Percentiles rank a stretch among this genome's conserved stretches.
phyloP scores from a whole-genome alignment of 2,888 invertebrate genomes.

The Uropetala carovei region DNA sequence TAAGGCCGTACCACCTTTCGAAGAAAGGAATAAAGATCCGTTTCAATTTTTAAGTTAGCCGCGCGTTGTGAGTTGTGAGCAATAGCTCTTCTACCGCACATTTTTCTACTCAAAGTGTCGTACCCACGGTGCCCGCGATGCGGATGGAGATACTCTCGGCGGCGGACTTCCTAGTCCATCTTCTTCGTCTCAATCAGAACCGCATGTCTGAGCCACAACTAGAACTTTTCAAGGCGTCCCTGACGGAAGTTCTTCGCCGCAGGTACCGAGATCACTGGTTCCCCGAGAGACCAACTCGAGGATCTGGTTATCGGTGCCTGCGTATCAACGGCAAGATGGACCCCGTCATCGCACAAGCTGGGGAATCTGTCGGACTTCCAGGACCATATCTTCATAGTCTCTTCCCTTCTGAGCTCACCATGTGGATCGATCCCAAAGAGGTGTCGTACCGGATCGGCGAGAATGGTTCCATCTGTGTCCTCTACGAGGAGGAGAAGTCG shows the following conservation, averaged over 20 bases:
- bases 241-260: slow-evolving; percentile 75
- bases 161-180: slow-evolving; percentile 76
- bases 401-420: slow-evolving; percentile 84
- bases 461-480: slow-evolving; percentile 80
- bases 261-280: slow-evolving; percentile 85
- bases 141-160: slow-evolving; percentile 77
- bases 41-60: slow-evolving; percentile 33
- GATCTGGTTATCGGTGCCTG: slow-evolving; percentile 84
- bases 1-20: background rate
- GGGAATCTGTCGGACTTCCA: slow-evolving; percentile 80
- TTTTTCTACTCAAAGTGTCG: slow-evolving; percentile 49
- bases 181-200: slow-evolving; percentile 74
- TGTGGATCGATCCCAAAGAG: slow-evolving; percentile 87
- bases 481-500: slow-evolving; percentile 74
- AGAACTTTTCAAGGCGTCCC: slow-evolving; percentile 75
- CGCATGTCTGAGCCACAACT: slow-evolving; percentile 72
- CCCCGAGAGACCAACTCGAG: slow-evolving; percentile 83
- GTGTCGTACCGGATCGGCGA: slow-evolving; percentile 83
- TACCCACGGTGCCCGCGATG: slow-evolving; percentile 72
- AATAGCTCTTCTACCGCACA: background rate
- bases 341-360: slow-evolving; percentile 82
- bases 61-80: slow-evolving; percentile 25
- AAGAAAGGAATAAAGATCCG: no score
- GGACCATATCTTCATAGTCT: slow-evolving; percentile 78
- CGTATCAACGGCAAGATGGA: slow-evolving; percentile 85